These are phyloP conservation scores for Adelges cooleyi DNA, from an alignment of 1,140 invertebrate species.

Conservation along the genomic window DNA sequence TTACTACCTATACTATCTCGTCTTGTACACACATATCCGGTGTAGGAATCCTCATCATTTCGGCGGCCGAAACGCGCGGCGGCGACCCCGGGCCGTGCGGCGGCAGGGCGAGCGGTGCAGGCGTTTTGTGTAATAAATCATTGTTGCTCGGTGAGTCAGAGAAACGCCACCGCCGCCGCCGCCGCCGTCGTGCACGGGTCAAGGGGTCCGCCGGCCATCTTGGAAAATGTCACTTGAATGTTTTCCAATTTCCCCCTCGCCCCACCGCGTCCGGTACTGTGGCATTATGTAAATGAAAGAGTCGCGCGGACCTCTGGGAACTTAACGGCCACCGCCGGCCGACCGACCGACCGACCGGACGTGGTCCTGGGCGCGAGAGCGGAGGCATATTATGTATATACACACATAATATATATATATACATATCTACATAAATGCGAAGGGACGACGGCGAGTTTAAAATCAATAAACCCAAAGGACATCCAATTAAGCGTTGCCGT, in stretches of 20 bases:
- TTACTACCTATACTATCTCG: not conserved
- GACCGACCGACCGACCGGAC: conserved; percentile 23
- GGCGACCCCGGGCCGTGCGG: not conserved
- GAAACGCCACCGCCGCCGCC: not conserved
- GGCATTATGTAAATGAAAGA: conserved; percentile 28
- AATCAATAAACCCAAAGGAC: conserved; percentile 28
- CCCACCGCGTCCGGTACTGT: not conserved
- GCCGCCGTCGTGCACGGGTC: conserved; percentile 12
- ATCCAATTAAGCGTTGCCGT: conserved; percentile 28
- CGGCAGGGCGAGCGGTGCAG: not conserved
- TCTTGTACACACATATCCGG: not conserved
- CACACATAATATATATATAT: too few species aligned
- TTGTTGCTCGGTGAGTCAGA: conserved; percentile 26
- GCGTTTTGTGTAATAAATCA: conserved; percentile 27
- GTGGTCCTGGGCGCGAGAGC: not conserved
- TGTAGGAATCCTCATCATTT: not conserved
- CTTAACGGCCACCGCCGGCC: conserved; percentile 23
- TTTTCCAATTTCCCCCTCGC: conserved; percentile 31
- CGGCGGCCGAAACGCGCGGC: not conserved
- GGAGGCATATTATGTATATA: too few species aligned
- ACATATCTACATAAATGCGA: too few species aligned
- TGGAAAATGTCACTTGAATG: conserved; percentile 33
- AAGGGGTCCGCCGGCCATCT: conserved; percentile 31
- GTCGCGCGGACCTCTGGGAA: conserved; percentile 25
- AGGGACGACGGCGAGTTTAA: conserved; percentile 7